phyloP scores from a whole-genome alignment of 37 sponge, comb jelly and placozoan species.

The Halisarca cf. caerulea region DNA sequence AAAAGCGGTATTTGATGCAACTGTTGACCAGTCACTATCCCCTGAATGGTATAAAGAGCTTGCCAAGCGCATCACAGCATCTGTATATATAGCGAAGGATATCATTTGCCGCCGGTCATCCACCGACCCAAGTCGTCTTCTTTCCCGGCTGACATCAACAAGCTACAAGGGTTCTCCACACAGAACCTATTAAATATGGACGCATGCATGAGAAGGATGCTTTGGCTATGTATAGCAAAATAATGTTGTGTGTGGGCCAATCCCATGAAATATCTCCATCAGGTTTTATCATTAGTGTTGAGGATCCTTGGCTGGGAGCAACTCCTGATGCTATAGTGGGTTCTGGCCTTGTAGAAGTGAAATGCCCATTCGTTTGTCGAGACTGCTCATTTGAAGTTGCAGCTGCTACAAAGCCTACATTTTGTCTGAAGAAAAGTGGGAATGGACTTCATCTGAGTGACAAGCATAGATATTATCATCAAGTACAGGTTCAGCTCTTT shows the following conservation, averaged over 20 bases:
- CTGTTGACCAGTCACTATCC: background rate
- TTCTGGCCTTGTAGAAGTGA: constrained; percentile 22
- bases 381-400: constrained; percentile 24
- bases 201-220: no score
- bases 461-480: constrained; percentile 28
- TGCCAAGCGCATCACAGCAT: constrained; percentile 11
- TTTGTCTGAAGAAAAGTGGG: constrained; percentile 10
- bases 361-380: constrained; percentile 16
- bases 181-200: constrained; percentile 20
- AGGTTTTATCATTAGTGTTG: constrained; percentile 24
- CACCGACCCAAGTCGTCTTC: constrained; percentile 19
- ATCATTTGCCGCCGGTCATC: constrained; percentile 9
- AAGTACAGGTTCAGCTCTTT: constrained; percentile 36
- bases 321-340: constrained; percentile 30
- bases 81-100: constrained; percentile 18
- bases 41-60: background rate
- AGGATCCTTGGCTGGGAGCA: constrained; percentile 31
- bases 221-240: no score
- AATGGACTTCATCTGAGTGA: constrained; percentile 20
- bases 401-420: constrained; percentile 14
- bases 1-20: background rate
- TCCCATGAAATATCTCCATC: constrained; percentile 19
- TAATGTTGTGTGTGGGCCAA: no score
- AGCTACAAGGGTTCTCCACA: background rate
- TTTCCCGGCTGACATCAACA: constrained; percentile 11